phyloP scores from a whole-genome alignment of 1,140 invertebrate species.

The Mactra quadrangularis region DNA sequence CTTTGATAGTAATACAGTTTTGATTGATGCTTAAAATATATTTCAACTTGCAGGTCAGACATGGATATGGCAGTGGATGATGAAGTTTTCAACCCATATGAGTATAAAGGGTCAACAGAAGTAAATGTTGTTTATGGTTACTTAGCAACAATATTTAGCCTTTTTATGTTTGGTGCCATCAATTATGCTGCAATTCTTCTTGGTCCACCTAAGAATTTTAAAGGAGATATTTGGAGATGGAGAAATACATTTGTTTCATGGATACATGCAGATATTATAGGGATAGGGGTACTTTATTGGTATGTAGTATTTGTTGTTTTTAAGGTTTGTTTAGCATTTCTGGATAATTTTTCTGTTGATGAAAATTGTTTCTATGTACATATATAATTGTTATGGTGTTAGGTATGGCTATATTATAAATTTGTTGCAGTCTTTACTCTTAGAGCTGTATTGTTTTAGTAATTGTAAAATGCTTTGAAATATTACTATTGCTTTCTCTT shows the following conservation, averaged over 20 bases:
- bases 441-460: too few species aligned
- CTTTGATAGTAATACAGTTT: too few species aligned
- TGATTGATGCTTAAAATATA: not conserved
- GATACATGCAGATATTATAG: conserved; percentile 67
- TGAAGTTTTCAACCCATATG: conserved; percentile 26
- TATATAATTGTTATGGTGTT: too few species aligned
- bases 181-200: conserved; percentile 62
- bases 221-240: conserved; percentile 72
- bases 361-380: too few species aligned
- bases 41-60: not conserved
- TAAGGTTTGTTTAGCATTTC: too few species aligned
- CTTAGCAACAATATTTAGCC: not conserved
- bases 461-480: too few species aligned
- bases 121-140: conserved; percentile 27
- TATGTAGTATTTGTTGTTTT: too few species aligned
- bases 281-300: conserved; percentile 29
- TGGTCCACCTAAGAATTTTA: conserved; percentile 65
- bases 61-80: not conserved
- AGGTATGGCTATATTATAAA: too few species aligned
- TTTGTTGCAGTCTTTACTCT: too few species aligned
- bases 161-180: conserved; percentile 32
- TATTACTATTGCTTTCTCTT: too few species aligned
- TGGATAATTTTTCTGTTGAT: too few species aligned
- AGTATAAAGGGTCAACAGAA: conserved; percentile 39
- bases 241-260: conserved; percentile 74